Evolutionary conservation across 2,797 vertebrate genomes (phyloP).

Genomic region (Centropyge bicolor): DNA sequence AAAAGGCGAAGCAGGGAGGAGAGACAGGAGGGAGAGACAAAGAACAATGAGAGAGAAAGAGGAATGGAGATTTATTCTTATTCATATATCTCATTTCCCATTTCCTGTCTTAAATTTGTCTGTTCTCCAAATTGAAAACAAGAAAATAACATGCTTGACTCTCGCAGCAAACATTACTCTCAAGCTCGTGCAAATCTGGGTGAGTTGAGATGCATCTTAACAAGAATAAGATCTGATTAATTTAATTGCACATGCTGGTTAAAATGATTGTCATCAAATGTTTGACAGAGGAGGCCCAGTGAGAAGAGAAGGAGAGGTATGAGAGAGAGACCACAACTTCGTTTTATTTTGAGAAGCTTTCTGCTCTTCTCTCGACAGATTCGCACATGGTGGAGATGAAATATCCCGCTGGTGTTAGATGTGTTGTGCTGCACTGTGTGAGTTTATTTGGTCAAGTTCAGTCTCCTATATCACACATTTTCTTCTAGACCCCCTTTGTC

Average conservation of each 20-base stretch:
- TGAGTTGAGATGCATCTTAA: neutral
- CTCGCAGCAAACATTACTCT: neutral
- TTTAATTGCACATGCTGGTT: neutral
- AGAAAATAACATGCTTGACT: neutral
- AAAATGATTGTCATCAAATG: neutral
- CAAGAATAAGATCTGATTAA: neutral
- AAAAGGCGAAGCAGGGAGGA: neutral
- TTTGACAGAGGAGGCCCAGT: slow-evolving; percentile 1
- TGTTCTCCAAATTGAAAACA: neutral
- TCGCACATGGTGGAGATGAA: slow-evolving; percentile 15
- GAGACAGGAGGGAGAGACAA: slow-evolving; percentile 8
- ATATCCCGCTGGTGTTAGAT: slow-evolving; percentile 30
- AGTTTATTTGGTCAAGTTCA: slow-evolving; percentile 1
- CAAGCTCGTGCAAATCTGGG: neutral
- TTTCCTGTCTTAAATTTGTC: slow-evolving; percentile 11
- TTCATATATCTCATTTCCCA: neutral
- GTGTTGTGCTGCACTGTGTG: slow-evolving; percentile 18
- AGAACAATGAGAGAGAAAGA: slow-evolving; percentile 12
- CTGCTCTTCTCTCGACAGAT: slow-evolving; percentile 21
- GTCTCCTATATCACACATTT: neutral
- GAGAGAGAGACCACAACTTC: slow-evolving; percentile 19
- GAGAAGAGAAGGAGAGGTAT: neutral
- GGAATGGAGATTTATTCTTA: neutral
- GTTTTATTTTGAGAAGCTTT: slow-evolving; percentile 34
- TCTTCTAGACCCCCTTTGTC: neutral